phyloP scores from a whole-genome alignment of 2,888 invertebrate genomes.

The Danaus chrysippus region DNA sequence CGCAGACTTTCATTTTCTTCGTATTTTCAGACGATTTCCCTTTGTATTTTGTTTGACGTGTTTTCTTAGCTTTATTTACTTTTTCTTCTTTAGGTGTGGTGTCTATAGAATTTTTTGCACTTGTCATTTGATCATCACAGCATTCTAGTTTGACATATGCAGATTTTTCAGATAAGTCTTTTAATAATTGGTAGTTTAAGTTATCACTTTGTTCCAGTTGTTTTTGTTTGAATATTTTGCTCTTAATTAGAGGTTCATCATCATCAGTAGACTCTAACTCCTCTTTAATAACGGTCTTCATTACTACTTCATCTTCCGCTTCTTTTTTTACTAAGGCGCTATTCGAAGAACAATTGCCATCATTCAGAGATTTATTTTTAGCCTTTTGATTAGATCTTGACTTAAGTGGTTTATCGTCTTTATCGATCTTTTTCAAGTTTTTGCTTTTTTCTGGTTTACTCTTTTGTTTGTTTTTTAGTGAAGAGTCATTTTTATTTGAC shows the following conservation, averaged over 20 bases:
- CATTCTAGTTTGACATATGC: conserved; percentile 73
- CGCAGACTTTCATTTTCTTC: conserved; percentile 56
- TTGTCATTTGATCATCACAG: conserved; percentile 69
- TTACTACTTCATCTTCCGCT: conserved; percentile 38
- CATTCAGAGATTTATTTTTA: conserved; percentile 46
- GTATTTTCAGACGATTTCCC: conserved; percentile 53
- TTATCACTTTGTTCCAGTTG: conserved; percentile 49
- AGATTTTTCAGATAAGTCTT: conserved; percentile 71
- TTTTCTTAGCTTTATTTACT: conserved; percentile 49
- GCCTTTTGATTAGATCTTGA: conserved; percentile 40
- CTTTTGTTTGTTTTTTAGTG: conserved; percentile 32
- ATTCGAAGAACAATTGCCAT: conserved; percentile 32
- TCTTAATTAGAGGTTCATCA: conserved; percentile 67
- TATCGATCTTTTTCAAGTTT: conserved; percentile 45
- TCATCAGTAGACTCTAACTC: conserved; percentile 68
- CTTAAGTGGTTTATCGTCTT: conserved; percentile 46
- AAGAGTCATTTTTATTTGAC: conserved; percentile 18
- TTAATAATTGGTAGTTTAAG: conserved; percentile 62
- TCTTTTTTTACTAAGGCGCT: conserved; percentile 43
- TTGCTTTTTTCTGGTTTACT: conserved; percentile 42
- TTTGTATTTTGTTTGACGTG: conserved; percentile 52
- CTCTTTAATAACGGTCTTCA: conserved; percentile 54
- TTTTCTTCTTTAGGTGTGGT: conserved; percentile 55
- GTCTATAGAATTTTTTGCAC: conserved; percentile 60
- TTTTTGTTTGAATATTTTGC: conserved; percentile 66